phyloP scores from a whole-genome alignment of 2,888 invertebrate genomes.

The Pyrocoelia pectoralis region DNA sequence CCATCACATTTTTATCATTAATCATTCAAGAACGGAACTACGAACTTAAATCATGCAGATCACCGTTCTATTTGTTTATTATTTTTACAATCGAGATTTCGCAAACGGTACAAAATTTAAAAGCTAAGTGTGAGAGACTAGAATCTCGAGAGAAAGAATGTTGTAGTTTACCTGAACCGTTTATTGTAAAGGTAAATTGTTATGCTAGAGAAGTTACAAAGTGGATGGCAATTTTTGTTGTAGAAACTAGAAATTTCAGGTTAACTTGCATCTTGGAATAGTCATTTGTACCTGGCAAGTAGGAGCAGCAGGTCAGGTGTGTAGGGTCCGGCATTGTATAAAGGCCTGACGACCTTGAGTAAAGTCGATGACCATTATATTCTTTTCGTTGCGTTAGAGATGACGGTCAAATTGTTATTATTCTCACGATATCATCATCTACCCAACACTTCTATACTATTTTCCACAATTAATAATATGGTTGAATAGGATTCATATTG shows the following conservation, averaged over 20 bases:
- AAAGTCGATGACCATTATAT: constrained; percentile 42
- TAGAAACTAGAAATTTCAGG: constrained; percentile 31
- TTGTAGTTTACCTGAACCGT: constrained; percentile 17
- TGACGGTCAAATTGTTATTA: constrained; percentile 27
- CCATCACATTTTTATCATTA: no score
- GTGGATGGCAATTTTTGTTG: constrained; percentile 26
- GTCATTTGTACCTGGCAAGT: constrained; percentile 31
- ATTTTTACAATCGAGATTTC: no score
- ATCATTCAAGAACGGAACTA: no score
- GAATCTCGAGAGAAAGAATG: no score
- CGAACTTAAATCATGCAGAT: no score
- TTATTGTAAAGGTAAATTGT: neutral
- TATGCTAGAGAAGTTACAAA: constrained; percentile 12
- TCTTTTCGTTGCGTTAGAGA: constrained; percentile 27
- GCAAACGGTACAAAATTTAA: no score
- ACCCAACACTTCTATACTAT: neutral
- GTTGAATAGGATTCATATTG: neutral
- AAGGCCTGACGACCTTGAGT: constrained; percentile 44
- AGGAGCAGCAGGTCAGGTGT: constrained; percentile 34
- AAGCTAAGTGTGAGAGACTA: no score
- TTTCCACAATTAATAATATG: neutral
- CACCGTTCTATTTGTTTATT: no score
- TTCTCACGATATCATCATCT: constrained; percentile 33
- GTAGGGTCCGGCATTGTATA: constrained; percentile 37
- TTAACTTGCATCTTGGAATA: constrained; percentile 24